These are phyloP conservation scores for Epistrophe eligans DNA, from an alignment of 2,888 invertebrate genomes.

Conservation along the genomic window DNA sequence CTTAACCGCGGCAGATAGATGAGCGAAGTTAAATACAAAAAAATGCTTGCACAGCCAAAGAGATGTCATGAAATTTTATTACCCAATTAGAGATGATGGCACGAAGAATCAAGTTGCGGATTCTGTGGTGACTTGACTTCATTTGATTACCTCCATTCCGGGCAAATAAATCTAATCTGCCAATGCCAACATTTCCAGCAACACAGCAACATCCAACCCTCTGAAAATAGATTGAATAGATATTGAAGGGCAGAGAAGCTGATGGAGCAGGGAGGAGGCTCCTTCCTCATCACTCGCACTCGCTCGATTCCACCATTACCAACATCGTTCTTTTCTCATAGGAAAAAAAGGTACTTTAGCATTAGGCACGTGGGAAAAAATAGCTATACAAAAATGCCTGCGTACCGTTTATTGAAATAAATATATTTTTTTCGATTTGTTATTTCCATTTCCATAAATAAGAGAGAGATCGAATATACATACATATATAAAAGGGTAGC, in stretches of 20 bases:
- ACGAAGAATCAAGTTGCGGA: slow-evolving; percentile 74
- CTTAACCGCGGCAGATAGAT: slow-evolving; percentile 45
- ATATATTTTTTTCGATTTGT: slow-evolving; percentile 72
- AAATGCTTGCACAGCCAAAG: slow-evolving; percentile 57
- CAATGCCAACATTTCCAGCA: slow-evolving; percentile 63
- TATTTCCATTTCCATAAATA: slow-evolving; percentile 73
- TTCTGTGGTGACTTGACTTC: slow-evolving; percentile 75
- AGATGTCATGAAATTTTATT: slow-evolving; percentile 72
- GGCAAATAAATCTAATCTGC: slow-evolving; percentile 73
- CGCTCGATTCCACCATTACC: not conserved
- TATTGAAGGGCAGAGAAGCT: not conserved
- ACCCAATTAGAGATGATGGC: slow-evolving; percentile 75
- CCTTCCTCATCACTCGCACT: slow-evolving; percentile 1
- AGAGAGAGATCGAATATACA: not conserved
- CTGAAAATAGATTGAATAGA: slow-evolving; percentile 9
- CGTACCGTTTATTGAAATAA: slow-evolving; percentile 65
- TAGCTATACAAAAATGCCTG: slow-evolving; percentile 27
- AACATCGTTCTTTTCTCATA: slow-evolving; percentile 1
- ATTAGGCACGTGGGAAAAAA: slow-evolving; percentile 59
- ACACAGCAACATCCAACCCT: slow-evolving; percentile 23
- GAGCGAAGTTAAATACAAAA: slow-evolving; percentile 11
- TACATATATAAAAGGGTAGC: not conserved
- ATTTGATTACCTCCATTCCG: slow-evolving; percentile 74
- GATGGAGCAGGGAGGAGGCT: not conserved
- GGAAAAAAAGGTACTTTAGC: slow-evolving; percentile 62